These are phyloP conservation scores for Pogonocherus hispidulus DNA, from an alignment of 2,888 invertebrate genomes.

Conservation along the genomic window DNA sequence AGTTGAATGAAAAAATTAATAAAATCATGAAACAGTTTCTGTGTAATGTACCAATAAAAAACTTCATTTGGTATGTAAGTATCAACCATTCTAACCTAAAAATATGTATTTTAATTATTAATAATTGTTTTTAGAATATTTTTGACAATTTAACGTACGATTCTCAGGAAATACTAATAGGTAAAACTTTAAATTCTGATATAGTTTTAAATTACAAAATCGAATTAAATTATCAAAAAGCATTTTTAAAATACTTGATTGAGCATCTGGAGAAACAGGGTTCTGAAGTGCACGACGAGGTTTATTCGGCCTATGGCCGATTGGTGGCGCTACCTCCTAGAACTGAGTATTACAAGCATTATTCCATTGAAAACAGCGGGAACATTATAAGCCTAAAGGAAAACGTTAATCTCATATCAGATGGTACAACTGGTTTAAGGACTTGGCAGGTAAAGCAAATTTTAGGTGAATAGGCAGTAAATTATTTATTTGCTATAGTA, in stretches of 20 bases:
- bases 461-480: too few relatives aligned
- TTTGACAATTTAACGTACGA: slow-evolving; percentile 58
- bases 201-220: slow-evolving; percentile 75
- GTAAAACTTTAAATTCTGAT: slow-evolving; percentile 72
- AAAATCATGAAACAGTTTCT: slow-evolving; percentile 61
- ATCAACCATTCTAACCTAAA: slow-evolving; percentile 27
- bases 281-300: slow-evolving; percentile 75
- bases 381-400: slow-evolving; percentile 75
- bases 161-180: slow-evolving; percentile 74
- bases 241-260: slow-evolving; percentile 78
- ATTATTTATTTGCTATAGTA: too few relatives aligned
- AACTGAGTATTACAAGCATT: slow-evolving; percentile 75
- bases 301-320: slow-evolving; percentile 75
- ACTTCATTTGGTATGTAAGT: slow-evolving; percentile 49
- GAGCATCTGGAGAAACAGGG: slow-evolving; percentile 70
- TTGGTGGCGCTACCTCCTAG: slow-evolving; percentile 68
- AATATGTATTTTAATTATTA: background rate
- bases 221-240: slow-evolving; percentile 74
- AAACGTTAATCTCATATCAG: slow-evolving; percentile 79
- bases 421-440: slow-evolving; percentile 85
- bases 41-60: slow-evolving; percentile 55
- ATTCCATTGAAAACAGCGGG: slow-evolving; percentile 68
- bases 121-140: slow-evolving; percentile 35
- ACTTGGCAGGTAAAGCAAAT: slow-evolving; percentile 85
- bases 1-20: slow-evolving; percentile 19